Evolutionary conservation across 2,113 vertebrate genomes (phyloP), one percentile per base, ranked within the genome.

Genomic region (Bostrychus sinensis): DNA sequence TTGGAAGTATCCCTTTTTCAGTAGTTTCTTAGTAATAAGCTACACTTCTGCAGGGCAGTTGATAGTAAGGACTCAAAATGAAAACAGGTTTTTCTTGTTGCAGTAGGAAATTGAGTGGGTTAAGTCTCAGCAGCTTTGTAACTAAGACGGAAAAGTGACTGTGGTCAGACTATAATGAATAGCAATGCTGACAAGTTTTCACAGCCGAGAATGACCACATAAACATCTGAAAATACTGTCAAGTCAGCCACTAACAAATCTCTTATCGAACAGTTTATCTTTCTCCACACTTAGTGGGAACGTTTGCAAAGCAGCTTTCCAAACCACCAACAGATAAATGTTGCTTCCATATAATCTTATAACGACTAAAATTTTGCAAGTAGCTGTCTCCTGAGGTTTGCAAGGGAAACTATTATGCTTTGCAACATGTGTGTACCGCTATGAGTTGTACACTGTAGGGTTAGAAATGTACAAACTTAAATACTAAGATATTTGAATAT

Each of bases 201-300:
- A 55, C 25, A 45, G 20, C 22, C 2, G 22, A 45, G n/a, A 1
- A 32, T 39, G 10, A 36, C 4, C 32, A 58, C 23, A 48, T 16
- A 51, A 57, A 53, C 25, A 12, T 56, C 13, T 13, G 34, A 3
- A 34, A 25, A 38, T 38, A 32, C 19, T 20, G 48, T 51, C 25
- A 30, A 28, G 25, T 51, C 25, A 51, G 48, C 59, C 7, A 16
- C 20, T 28, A 62, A 43, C 28, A 43, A 3, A 55, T 36, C 53
- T 55, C 28, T 55, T 34, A 55, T 55, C 19, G 30, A 55, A 36
- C 53, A 36, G n/a, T 55, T 55, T 32, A 55, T 55, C 32, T 55
- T 55, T 55, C n/a, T 55, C 11, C 28, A 34, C n/a, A 19, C n/a
- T 34, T 55, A 34, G 53, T 55, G 53, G 53, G 10, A 54, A 55